Evolutionary conservation across 2,888 invertebrate genomes (phyloP).

Genomic region (Helobdella robusta): DNA sequence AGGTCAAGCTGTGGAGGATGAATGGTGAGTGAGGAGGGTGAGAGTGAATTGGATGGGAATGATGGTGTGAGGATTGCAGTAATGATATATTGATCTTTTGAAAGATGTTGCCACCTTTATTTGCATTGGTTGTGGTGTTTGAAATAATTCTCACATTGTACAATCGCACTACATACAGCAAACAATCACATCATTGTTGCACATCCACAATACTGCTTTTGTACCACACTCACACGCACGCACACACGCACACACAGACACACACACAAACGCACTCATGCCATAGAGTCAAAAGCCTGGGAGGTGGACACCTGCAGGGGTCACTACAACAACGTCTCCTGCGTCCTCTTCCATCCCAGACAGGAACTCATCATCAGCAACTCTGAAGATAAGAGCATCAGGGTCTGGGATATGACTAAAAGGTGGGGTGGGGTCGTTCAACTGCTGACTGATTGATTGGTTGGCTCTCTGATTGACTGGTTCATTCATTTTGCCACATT

Average conservation of each 20-base stretch:
- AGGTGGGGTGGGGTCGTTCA: slow-evolving; percentile 39
- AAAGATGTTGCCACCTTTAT: not conserved
- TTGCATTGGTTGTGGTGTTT: not conserved
- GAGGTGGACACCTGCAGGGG: slow-evolving; percentile 99
- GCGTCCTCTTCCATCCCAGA: slow-evolving; percentile 88
- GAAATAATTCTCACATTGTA: no score
- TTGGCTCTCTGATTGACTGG: not conserved
- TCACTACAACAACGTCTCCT: slow-evolving; percentile 98
- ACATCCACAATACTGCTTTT: no score
- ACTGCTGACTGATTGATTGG: not conserved
- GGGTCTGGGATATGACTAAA: slow-evolving; percentile 87
- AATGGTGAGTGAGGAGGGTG: slow-evolving; percentile 63
- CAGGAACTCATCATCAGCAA: slow-evolving; percentile 93
- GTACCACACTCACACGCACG: no score
- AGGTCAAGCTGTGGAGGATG: slow-evolving; percentile 96
- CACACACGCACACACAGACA: no score
- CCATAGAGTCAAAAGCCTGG: slow-evolving; percentile 73
- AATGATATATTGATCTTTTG: not conserved
- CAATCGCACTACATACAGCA: not conserved
- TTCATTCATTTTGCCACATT: no score
- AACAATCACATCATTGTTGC: not conserved
- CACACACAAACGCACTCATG: no score
- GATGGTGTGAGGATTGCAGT: not conserved
- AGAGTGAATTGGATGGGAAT: not conserved
- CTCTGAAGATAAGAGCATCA: slow-evolving; percentile 91